Evolutionary conservation across 2,888 invertebrate genomes (phyloP).

Genomic region (Temnothorax unifasciatus): DNA sequence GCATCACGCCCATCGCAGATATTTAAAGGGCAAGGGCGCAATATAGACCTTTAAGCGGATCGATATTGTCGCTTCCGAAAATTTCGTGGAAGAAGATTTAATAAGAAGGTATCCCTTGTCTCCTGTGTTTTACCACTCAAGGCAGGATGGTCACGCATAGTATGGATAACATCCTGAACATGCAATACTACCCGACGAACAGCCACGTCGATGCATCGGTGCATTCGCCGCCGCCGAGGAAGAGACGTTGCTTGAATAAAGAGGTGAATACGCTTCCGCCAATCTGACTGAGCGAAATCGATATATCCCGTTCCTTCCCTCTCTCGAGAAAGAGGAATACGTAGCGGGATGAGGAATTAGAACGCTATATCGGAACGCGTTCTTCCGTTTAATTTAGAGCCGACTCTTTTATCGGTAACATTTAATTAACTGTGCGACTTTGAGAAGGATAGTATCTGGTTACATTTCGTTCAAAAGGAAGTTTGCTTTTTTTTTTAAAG

Average conservation of each 20-base stretch:
- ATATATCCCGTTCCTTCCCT: slow-evolving; percentile 36
- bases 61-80: not conserved
- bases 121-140: not conserved
- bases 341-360: not conserved
- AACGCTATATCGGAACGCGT: not conserved
- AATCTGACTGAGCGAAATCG: slow-evolving; percentile 22
- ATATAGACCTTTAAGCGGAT: not conserved
- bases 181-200: slow-evolving; percentile 82
- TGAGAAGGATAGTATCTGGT: not conserved
- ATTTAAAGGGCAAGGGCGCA: not conserved
- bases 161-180: slow-evolving; percentile 85
- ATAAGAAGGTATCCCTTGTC: not conserved
- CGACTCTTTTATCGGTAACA: not conserved
- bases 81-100: not conserved
- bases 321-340: not conserved
- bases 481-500: not conserved
- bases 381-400: not conserved
- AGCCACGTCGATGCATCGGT: slow-evolving; percentile 76
- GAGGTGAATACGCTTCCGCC: slow-evolving; percentile 79
- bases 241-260: slow-evolving; percentile 83
- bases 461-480: not conserved
- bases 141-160: slow-evolving; percentile 84
- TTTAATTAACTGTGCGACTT: not conserved
- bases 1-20: not conserved
- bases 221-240: slow-evolving; percentile 80